Conservation (phyloP, 2,888 invertebrate genomes). For the Molanna angustata region DNA sequence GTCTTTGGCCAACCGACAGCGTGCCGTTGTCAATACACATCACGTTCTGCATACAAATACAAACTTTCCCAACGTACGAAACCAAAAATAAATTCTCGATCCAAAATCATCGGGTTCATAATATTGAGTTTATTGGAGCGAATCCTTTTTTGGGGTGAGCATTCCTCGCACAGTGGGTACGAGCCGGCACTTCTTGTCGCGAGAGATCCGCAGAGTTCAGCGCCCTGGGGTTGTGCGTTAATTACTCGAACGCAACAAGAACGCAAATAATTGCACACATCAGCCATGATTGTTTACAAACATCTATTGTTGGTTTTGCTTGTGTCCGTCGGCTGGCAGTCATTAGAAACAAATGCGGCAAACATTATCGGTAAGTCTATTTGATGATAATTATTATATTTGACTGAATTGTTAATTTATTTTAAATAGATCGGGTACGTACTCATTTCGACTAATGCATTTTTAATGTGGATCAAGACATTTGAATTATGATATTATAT, state of each 20-base stretch:
- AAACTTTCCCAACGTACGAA: background rate
- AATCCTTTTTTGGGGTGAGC: background rate
- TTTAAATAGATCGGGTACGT: no score
- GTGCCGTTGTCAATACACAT: background rate
- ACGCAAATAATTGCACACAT: slow-evolving; percentile 21
- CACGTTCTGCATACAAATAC: background rate
- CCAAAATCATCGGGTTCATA: background rate
- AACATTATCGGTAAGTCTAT: slow-evolving; percentile 51
- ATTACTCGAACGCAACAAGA: background rate
- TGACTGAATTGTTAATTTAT: no score
- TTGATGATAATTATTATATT: background rate
- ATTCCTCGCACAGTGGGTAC: background rate
- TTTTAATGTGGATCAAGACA: no score
- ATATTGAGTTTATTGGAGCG: background rate
- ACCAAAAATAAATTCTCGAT: background rate
- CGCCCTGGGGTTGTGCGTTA: no score
- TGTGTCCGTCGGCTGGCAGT: slow-evolving; percentile 41
- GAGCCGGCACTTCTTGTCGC: no score
- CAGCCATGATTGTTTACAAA: slow-evolving; percentile 45
- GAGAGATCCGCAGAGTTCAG: background rate
- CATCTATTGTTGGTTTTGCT: slow-evolving; percentile 39
- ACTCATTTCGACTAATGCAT: no score
- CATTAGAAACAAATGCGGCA: slow-evolving; percentile 41
- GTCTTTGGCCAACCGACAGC: background rate
- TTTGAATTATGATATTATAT: no score